phyloP scores from a whole-genome alignment of 1,140 invertebrate genomes.

The Drosophila ironensis region DNA sequence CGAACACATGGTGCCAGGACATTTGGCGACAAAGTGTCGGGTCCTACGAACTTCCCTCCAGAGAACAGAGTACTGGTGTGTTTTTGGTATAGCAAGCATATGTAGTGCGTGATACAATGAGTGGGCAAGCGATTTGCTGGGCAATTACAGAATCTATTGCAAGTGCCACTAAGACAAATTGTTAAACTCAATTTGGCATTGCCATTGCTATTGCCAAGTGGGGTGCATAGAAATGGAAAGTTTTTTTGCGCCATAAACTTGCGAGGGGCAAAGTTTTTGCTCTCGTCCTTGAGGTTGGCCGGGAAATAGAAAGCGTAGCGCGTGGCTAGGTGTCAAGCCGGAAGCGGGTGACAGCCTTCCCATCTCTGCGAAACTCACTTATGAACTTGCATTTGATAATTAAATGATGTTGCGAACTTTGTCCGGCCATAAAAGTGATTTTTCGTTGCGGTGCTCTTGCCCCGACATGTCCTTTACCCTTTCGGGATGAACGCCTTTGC shows the following conservation, averaged over 20 bases:
- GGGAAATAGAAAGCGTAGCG: background rate
- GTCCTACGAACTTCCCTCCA: conserved; percentile 10
- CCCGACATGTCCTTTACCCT: background rate
- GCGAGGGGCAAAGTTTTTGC: conserved; percentile 19
- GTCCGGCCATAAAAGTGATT: conserved; percentile 4
- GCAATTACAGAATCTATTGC: conserved; percentile 45
- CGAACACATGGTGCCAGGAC: conserved; percentile 39
- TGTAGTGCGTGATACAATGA: conserved; percentile 25
- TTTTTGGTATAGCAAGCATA: background rate
- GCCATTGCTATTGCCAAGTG: conserved; percentile 23
- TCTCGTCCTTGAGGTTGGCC: conserved; percentile 15
- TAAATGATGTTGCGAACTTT: conserved; percentile 47
- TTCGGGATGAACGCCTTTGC: conserved; percentile 25
- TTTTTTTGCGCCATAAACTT: conserved; percentile 19
- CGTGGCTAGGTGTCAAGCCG: background rate
- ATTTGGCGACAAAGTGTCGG: conserved; percentile 41
- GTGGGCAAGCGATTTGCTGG: conserved; percentile 37
- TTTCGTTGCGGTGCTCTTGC: background rate
- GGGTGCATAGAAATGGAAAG: conserved; percentile 42
- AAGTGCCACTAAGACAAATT: conserved; percentile 47
- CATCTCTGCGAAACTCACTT: conserved; percentile 41
- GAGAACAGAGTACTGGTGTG: background rate
- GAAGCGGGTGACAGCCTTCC: conserved; percentile 20
- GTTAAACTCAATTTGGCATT: conserved; percentile 47
- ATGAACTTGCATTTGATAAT: conserved; percentile 52